Evolutionary conservation across 2,113 vertebrate species (phyloP).

Genomic region (Callipepla squamata): DNA sequence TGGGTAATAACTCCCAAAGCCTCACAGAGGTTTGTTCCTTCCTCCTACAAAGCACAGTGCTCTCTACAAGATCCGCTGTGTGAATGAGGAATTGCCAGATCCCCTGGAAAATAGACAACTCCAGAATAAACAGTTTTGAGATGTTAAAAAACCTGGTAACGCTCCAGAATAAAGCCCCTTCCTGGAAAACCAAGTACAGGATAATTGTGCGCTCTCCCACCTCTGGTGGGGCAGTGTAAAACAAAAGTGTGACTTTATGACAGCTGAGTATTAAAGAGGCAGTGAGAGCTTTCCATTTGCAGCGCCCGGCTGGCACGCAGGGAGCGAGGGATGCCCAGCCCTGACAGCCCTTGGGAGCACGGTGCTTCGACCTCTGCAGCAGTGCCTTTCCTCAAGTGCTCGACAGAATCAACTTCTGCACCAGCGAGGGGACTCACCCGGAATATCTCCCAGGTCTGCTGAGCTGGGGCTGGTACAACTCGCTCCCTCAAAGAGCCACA

Average conservation of each 20-base stretch:
- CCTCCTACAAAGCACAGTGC: neutral
- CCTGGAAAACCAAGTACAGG: neutral
- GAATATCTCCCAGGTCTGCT: neutral
- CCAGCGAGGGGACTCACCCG: neutral
- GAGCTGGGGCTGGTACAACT: neutral
- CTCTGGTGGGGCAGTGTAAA: neutral
- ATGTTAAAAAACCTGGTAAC: neutral
- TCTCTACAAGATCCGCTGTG: neutral
- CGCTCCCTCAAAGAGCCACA: neutral
- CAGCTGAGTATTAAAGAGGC: conserved; percentile 25
- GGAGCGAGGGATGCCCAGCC: neutral
- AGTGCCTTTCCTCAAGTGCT: conserved; percentile 27
- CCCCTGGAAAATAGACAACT: neutral
- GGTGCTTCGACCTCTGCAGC: conserved; percentile 3
- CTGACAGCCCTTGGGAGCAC: neutral
- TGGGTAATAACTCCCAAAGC: neutral
- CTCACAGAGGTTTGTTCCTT: neutral
- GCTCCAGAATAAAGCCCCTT: neutral
- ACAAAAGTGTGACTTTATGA: conserved; percentile 33
- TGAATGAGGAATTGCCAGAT: fast-evolving
- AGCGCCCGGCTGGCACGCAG: neutral
- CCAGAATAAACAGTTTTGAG: neutral
- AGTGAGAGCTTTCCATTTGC: conserved; percentile 22
- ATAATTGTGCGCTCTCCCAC: neutral
- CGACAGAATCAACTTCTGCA: conserved; percentile 17